These are phyloP conservation scores for Pandemis heparana DNA, from an alignment of 2,888 invertebrate genomes.

Conservation along the genomic window DNA sequence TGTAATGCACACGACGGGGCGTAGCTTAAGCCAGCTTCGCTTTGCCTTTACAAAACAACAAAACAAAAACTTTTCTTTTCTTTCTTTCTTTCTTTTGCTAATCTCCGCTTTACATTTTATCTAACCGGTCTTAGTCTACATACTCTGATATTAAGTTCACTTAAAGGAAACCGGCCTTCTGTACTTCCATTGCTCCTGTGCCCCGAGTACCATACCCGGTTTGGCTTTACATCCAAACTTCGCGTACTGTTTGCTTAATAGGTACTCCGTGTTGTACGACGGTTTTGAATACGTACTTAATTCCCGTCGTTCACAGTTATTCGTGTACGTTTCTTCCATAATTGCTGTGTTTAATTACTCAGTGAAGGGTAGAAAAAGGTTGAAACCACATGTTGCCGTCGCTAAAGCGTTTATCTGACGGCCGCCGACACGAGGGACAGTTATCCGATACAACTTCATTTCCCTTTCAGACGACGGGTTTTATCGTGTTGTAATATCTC, in stretches of 20 bases:
- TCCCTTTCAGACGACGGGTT: neutral
- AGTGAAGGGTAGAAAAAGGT: neutral
- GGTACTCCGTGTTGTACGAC: slow-evolving; percentile 31
- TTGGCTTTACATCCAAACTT: slow-evolving; percentile 39
- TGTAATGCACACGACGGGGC: no score
- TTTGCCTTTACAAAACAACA: no score
- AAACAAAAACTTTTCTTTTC: no score
- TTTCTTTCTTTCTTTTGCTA: no score
- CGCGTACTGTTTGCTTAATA: slow-evolving; percentile 39
- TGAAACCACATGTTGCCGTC: neutral
- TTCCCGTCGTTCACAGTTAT: slow-evolving; percentile 28
- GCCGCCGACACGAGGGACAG: slow-evolving; percentile 1
- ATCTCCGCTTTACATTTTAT: no score
- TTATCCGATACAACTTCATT: slow-evolving; percentile 6
- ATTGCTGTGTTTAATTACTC: slow-evolving; percentile 3
- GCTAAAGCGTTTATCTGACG: slow-evolving; percentile 3
- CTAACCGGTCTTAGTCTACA: no score
- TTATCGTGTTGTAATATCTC: neutral
- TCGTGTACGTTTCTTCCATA: slow-evolving; percentile 9
- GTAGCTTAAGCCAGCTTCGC: no score
- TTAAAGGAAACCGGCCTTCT: slow-evolving; percentile 4
- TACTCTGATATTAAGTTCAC: no score
- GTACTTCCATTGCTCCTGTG: neutral
- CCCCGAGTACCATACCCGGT: slow-evolving; percentile 1
- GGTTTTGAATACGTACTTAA: slow-evolving; percentile 20